These are phyloP conservation scores for Oreochromis spilurus DNA, from an alignment of 2,113 vertebrate species.

Conservation along the genomic window DNA sequence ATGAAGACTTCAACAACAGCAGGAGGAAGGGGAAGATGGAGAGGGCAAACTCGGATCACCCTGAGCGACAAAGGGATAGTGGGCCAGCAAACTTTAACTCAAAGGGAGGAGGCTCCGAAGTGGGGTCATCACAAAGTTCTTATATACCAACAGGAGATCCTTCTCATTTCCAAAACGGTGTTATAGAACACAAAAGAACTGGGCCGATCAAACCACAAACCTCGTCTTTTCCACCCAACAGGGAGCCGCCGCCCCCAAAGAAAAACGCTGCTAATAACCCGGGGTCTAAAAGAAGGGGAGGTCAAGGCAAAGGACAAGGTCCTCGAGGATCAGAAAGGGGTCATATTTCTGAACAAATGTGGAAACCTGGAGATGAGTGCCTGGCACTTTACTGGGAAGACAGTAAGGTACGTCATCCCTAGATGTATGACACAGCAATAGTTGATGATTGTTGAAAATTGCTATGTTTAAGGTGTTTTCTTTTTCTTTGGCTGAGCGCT, in stretches of 20 bases:
- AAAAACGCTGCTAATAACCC: slow-evolving; percentile 77
- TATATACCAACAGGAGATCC: slow-evolving; percentile 20
- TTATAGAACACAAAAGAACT: slow-evolving; percentile 81
- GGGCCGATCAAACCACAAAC: slow-evolving; percentile 84
- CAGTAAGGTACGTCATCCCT: slow-evolving; percentile 81
- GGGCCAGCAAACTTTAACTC: slow-evolving; percentile 71
- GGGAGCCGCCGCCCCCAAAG: slow-evolving; percentile 69
- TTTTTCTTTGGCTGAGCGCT: background rate
- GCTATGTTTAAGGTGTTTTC: background rate
- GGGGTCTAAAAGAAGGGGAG: slow-evolving; percentile 82
- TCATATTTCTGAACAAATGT: slow-evolving; percentile 55
- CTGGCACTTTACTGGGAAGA: slow-evolving; percentile 98
- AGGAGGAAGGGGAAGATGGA: slow-evolving; percentile 79
- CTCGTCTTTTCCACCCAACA: slow-evolving; percentile 53
- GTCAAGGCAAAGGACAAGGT: slow-evolving; percentile 70
- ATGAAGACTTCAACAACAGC: slow-evolving; percentile 75
- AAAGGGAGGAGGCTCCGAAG: slow-evolving; percentile 77
- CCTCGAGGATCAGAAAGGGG: slow-evolving; percentile 80
- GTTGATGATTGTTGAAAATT: background rate
- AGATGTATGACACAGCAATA: background rate
- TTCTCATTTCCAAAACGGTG: slow-evolving; percentile 81
- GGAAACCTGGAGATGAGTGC: slow-evolving; percentile 94
- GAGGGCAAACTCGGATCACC: slow-evolving; percentile 75
- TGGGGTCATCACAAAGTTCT: slow-evolving; percentile 68
- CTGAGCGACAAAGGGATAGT: slow-evolving; percentile 77